Conservation (phyloP, 2,113 vertebrate genomes). For the Acrocephalus arundinaceus region DNA sequence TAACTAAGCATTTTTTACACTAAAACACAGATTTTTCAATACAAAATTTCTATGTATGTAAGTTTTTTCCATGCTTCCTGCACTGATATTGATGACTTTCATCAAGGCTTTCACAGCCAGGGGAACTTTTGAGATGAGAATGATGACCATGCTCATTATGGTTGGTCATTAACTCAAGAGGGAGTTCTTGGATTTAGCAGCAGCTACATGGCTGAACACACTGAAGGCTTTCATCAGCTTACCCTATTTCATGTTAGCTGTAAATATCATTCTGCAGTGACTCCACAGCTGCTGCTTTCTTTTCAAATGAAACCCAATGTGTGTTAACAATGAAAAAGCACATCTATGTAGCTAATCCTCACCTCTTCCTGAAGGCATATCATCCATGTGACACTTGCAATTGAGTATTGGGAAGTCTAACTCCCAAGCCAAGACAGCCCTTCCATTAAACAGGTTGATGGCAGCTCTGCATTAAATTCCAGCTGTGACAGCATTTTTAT, state of each 20-base stretch:
- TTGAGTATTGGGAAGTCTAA: background rate
- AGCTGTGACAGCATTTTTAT: background rate
- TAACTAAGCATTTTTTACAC: background rate
- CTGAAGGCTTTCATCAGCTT: background rate
- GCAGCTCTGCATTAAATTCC: background rate
- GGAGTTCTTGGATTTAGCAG: background rate
- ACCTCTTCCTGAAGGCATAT: background rate
- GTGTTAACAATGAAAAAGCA: background rate
- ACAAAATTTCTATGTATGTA: background rate
- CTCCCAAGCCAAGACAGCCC: background rate
- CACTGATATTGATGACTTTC: background rate
- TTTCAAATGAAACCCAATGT: background rate
- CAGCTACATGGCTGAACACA: background rate
- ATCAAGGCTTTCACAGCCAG: background rate
- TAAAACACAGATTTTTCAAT: background rate
- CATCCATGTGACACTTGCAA: background rate
- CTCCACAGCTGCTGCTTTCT: background rate
- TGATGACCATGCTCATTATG: background rate
- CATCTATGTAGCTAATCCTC: background rate
- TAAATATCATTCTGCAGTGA: background rate
- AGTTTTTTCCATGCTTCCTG: fast-evolving
- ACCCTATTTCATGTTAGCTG: background rate
- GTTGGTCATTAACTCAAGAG: background rate
- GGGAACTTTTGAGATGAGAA: background rate
- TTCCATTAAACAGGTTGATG: background rate